Base-by-base conservation (phyloP, 2,797 vertebrate species). In the Malurus splendens region DNA sequence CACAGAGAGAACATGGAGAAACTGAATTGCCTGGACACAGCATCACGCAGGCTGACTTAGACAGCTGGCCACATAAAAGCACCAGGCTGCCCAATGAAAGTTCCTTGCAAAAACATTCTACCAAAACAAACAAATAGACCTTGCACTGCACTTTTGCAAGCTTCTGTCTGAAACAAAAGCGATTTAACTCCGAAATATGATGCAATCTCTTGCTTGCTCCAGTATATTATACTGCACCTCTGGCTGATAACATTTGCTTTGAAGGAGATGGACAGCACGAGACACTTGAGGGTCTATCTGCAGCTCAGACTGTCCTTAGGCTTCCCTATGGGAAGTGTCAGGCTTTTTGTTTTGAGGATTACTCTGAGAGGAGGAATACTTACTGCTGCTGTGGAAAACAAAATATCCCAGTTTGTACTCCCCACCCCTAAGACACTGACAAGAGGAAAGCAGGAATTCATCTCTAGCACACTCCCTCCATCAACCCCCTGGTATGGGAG, bases 241-340 rank as follows among this genome's bases (percentile, higher is more conserved):
- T 59, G 66, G n/a, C 38, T 64, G 30, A 38, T 39, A 56, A 42
- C 19, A 16, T 8, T 64, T 64, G 24, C 42, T 81, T 65, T 75
- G 57, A 57, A 82, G 50, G 27, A 57, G n/a, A 22, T 22, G 39
- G 62, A 73, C 0, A 2, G 52, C 68, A 59, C 0, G 0, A 55
- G 66, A 22, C 55, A 59, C 62, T 87, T 47, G 30, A 38, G 84
- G 67, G 27, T 4, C 0, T 54, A 33, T 24, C 84, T 65, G 33
- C 42, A 64, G 22, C 68, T 83, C 50, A n/a, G 32, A 30, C 7
- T 66, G 28, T 60, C 39, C 47, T 64, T 64, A 52, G 36, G 38
- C 10, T 70, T 62, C 52, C 59, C 44, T 24, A 33, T 2, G 32
- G 55, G n/a, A 79, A 68, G 14, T 4, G 51, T 32, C 23, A 0